These are phyloP conservation scores for Amiota minor DNA, from an alignment of 2,888 invertebrate genomes.

Conservation along the genomic window DNA sequence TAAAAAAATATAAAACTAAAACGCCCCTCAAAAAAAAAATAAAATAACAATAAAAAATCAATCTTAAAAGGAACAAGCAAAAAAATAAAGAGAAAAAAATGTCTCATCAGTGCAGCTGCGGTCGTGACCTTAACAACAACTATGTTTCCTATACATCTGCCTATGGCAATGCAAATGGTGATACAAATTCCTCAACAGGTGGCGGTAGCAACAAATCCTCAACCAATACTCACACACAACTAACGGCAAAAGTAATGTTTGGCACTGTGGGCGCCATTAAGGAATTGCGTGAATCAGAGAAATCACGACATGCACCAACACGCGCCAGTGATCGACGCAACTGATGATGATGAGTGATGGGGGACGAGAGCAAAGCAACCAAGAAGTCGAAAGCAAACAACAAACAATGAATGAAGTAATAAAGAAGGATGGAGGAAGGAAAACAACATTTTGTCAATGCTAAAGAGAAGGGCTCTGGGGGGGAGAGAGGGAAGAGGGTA, in stretches of 20 bases:
- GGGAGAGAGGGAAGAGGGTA: not conserved
- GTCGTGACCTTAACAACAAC: constrained; percentile 74
- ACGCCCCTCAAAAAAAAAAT: not conserved
- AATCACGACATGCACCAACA: constrained; percentile 76
- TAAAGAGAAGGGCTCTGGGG: not conserved
- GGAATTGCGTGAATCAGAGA: constrained; percentile 82
- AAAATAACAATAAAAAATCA: not conserved
- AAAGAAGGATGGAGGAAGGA: not conserved
- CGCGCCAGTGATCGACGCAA: constrained; percentile 72
- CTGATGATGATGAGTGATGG: constrained; percentile 49
- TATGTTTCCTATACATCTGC: constrained; percentile 73
- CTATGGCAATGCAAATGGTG: constrained; percentile 71
- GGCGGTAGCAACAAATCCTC: constrained; percentile 45
- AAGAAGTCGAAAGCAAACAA: constrained; percentile 9
- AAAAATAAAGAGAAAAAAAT: constrained; percentile 58
- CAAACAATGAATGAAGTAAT: not conserved
- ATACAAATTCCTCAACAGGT: constrained; percentile 55
- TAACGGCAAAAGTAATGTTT: constrained; percentile 83
- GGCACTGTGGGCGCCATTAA: constrained; percentile 83
- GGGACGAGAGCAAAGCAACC: constrained; percentile 18
- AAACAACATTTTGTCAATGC: too few relatives aligned
- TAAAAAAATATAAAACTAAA: not conserved
- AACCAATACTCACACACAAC: constrained; percentile 73
- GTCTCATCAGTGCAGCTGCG: constrained; percentile 74
- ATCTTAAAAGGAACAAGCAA: constrained; percentile 10